phyloP scores from a whole-genome alignment of 2,113 vertebrate genomes.

The Illadopsis cleaveri region DNA sequence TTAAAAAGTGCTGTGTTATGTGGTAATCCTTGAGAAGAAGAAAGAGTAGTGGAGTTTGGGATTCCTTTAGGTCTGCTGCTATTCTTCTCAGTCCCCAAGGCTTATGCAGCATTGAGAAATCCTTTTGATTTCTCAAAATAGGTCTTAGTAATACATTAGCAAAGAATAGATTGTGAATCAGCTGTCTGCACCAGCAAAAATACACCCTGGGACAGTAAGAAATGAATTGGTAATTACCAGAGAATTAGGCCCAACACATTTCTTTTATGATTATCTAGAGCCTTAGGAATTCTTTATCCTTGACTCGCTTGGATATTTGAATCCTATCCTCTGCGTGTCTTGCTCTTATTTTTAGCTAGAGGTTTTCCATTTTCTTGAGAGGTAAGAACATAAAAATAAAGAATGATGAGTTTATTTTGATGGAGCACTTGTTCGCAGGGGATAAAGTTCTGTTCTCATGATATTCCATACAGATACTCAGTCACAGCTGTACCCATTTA shows the following conservation, averaged over 20 bases:
- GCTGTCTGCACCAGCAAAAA: background rate
- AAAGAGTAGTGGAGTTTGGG: background rate
- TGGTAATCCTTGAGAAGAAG: background rate
- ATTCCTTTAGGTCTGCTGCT: background rate
- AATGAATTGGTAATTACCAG: background rate
- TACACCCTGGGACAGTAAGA: background rate
- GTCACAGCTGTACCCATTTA: background rate
- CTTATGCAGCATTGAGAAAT: background rate
- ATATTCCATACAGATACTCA: background rate
- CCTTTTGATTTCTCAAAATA: conserved; percentile 28
- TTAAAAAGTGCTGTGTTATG: background rate
- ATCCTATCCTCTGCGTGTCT: background rate
- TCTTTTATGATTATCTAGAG: background rate
- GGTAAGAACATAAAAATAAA: background rate
- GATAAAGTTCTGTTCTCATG: background rate
- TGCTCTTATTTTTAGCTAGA: background rate
- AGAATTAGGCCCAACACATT: background rate
- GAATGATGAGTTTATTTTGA: background rate
- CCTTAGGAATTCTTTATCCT: background rate
- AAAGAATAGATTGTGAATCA: background rate
- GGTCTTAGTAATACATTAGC: background rate
- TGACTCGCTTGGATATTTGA: background rate
- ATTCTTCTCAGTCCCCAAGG: background rate
- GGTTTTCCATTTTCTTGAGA: background rate
- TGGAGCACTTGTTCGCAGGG: background rate